Base-by-base conservation (phyloP, 2,797 vertebrate genomes). In the Uromys caudimaculatus region DNA sequence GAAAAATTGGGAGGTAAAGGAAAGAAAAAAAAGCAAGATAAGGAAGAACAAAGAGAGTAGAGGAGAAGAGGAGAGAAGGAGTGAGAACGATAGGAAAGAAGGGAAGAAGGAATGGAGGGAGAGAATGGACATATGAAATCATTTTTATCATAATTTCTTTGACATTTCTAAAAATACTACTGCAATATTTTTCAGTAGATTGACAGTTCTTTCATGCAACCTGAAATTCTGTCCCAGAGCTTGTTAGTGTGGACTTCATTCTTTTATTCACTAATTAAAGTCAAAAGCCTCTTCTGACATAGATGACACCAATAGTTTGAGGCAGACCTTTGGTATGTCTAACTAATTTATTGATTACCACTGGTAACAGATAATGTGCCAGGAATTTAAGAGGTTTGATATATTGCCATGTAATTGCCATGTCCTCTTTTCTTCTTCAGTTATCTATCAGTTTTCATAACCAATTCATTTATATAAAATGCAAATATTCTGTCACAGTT, bases 11-110 rank as follows among this genome's bases (percentile, higher is more conserved):
- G 32, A 41, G 12, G 56, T 23, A 27, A n/a, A 1, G 21, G 11
- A 19, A 38, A 60, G 13, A 38, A 27, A 41, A 83, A 24, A 0
- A 17, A 32, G 8, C 27, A n/a, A 81, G 8, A 62, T 9, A n/a
- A n/a, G n/a, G 1, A 67, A 29, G 6, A 1, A 50, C 1, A 19
- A 21, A 13, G 0, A 1, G 17, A 21, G 19, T 12, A 21, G 17
- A 62, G 41, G 29, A 11, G 29, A 23, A 23, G 10, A 35, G 5
- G 29, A 35, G 29, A 5, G 13, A 14, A 85, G 11, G 3, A 38
- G 17, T 6, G 17, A 38, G 6, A 58, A 21, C n/a, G 3, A 56
- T 13, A 6, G 5, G n/a, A 6, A 10, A 29, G 50, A 23, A 32
- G 17, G 27, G 16, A 1, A 32, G 24, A 12, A 35, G 2, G 4